Conservation (phyloP, 2,797 vertebrate genomes). For the Danio choprae region DNA sequence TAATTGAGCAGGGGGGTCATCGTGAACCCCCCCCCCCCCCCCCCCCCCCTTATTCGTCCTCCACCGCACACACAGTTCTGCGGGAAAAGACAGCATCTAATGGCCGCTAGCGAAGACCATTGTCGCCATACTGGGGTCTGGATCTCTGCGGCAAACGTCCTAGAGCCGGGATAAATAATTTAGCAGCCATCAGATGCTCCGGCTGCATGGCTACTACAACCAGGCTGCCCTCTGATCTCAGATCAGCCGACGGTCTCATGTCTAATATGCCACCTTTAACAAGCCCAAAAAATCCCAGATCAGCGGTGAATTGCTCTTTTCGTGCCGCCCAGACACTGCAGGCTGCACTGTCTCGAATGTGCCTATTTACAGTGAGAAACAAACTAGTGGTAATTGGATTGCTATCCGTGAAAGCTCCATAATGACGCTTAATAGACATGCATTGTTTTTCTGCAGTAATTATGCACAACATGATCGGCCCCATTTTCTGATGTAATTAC, state of each 20-base stretch:
- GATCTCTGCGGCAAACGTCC: conserved; percentile 68
- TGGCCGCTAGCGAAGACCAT: conserved; percentile 69
- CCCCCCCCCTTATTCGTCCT: conserved; percentile 1
- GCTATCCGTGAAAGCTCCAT: conserved; percentile 78
- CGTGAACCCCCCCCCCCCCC: background rate
- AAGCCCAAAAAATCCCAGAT: background rate
- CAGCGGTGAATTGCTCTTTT: conserved; percentile 41
- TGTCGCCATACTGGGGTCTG: conserved; percentile 68
- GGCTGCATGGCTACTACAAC: conserved; percentile 71
- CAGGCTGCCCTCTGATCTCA: conserved; percentile 29
- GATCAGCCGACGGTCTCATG: conserved; percentile 33
- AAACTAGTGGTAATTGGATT: conserved; percentile 80
- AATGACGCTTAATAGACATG: conserved; percentile 79
- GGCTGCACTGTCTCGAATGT: conserved; percentile 34
- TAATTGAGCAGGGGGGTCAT: conserved; percentile 51
- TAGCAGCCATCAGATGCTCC: conserved; percentile 76
- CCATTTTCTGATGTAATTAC: conserved; percentile 76
- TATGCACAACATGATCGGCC: conserved; percentile 79
- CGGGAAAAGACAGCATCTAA: conserved; percentile 60
- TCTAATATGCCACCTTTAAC: conserved; percentile 1
- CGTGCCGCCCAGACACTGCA: conserved; percentile 55
- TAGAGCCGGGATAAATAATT: conserved; percentile 78
- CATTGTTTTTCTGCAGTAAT: conserved; percentile 80
- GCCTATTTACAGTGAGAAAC: conserved; percentile 67
- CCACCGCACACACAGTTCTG: conserved; percentile 39